Evolutionary conservation across 2,797 vertebrate genomes (phyloP).

Genomic region (Eupleurogrammus muticus): DNA sequence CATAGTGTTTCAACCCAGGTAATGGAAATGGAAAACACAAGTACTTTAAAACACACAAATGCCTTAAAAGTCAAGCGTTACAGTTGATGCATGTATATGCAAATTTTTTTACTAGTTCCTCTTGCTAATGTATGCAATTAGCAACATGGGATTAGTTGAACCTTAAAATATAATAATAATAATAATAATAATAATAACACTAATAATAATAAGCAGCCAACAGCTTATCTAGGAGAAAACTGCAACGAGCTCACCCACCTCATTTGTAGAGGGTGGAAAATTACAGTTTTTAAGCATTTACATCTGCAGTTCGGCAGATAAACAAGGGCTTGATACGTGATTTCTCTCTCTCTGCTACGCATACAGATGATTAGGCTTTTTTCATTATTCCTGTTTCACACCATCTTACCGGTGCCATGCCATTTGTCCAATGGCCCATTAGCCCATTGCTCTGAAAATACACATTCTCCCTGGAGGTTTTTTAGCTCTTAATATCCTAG

Average conservation of each 20-base stretch:
- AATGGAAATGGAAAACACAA: neutral
- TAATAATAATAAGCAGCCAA: conserved; percentile 32
- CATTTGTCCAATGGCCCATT: too few relatives aligned
- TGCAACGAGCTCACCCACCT: conserved; percentile 35
- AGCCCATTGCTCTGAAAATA: too few relatives aligned
- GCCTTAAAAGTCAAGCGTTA: neutral
- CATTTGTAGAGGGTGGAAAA: conserved; percentile 46
- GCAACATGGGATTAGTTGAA: conserved; percentile 33
- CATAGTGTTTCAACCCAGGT: neutral
- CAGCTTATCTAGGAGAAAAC: conserved; percentile 38
- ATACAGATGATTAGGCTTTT: conserved; percentile 1
- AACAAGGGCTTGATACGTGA: conserved; percentile 20
- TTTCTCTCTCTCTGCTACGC: conserved; percentile 13
- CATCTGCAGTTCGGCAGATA: conserved; percentile 23
- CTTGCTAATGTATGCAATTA: conserved; percentile 31
- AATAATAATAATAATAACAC: too few relatives aligned
- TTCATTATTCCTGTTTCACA: too few relatives aligned
- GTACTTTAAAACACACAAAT: neutral
- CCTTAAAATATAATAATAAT: conserved; percentile 14
- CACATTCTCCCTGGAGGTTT: too few relatives aligned
- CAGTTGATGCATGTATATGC: neutral
- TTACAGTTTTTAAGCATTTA: conserved; percentile 36
- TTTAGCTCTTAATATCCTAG: too few relatives aligned
- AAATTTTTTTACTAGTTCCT: conserved; percentile 7
- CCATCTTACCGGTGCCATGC: too few relatives aligned